A percentile compares a stretch with the other conserved stretches of the same genome.
phyloP scores from a whole-genome alignment of 2,888 invertebrate species.

The Folsomia candida region DNA sequence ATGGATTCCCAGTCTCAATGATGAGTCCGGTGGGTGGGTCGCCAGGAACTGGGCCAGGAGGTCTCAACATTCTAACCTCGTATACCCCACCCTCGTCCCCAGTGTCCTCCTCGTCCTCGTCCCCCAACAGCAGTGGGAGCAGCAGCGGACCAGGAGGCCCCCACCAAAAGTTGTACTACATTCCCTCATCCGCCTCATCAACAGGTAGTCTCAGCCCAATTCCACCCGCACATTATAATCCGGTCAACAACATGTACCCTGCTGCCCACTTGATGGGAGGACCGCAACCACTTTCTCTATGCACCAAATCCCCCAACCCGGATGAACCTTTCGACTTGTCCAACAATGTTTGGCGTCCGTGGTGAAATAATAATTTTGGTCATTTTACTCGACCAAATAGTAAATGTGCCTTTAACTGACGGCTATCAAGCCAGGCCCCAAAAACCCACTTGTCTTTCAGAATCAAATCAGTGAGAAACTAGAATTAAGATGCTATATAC shows the following conservation, averaged over 20 bases:
- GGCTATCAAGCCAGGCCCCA: slow-evolving; percentile 4
- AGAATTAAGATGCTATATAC: not conserved
- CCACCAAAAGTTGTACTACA: slow-evolving; percentile 36
- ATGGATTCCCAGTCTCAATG: slow-evolving; percentile 18
- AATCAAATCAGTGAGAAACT: slow-evolving; percentile 12
- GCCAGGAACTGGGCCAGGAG: slow-evolving; percentile 28
- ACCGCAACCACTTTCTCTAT: slow-evolving; percentile 39
- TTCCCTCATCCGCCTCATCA: slow-evolving; percentile 35
- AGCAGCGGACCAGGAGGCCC: too few relatives aligned
- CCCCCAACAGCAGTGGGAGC: slow-evolving; percentile 21
- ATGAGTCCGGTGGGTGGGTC: slow-evolving; percentile 17
- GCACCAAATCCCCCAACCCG: slow-evolving; percentile 39
- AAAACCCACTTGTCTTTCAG: slow-evolving; percentile 16
- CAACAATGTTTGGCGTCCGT: slow-evolving; percentile 48
- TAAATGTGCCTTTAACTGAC: not conserved
- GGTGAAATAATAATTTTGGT: slow-evolving; percentile 34
- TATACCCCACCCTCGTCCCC: slow-evolving; percentile 50
- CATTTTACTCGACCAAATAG: not conserved
- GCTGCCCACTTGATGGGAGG: slow-evolving; percentile 25
- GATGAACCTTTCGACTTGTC: slow-evolving; percentile 50
- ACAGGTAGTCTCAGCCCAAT: slow-evolving; percentile 45
- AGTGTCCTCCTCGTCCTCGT: slow-evolving; percentile 37
- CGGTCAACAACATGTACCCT: slow-evolving; percentile 21
- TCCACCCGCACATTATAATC: slow-evolving; percentile 46
- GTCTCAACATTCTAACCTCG: slow-evolving; percentile 46